Evolutionary conservation across 2,888 invertebrate genomes (phyloP).

Genomic region (Leuctra nigra): DNA sequence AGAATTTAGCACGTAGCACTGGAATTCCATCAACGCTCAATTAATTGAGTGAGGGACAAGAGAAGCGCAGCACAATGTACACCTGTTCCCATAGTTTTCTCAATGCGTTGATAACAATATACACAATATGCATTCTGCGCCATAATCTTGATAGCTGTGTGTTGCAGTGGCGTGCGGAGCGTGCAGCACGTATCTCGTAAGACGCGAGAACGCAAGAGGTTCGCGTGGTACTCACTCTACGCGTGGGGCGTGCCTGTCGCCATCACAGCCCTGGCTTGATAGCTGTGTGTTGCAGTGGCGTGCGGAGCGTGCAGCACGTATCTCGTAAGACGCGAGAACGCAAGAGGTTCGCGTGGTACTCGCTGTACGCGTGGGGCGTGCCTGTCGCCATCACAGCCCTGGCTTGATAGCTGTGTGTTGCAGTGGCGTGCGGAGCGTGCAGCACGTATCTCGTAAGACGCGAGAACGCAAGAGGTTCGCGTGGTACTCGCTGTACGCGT

Average conservation of each 20-base stretch:
- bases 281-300: conserved; percentile 7
- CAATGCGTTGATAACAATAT: no score
- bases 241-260: conserved; percentile 49
- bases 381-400: conserved; percentile 50
- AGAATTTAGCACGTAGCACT: no score
- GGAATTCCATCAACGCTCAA: no score
- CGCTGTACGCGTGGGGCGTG: conserved; percentile 42
- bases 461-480: conserved; percentile 1
- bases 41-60: no score
- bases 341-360: conserved; percentile 8
- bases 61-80: no score
- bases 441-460: neutral
- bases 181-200: neutral
- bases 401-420: no score
- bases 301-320: neutral
- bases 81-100: no score
- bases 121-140: no score
- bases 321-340: neutral
- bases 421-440: conserved; percentile 12
- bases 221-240: conserved; percentile 13
- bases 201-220: neutral
- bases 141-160: no score
- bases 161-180: conserved; percentile 10
- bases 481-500: conserved; percentile 15
- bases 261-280: conserved; percentile 49